These are phyloP conservation scores for Andrena marginata DNA, from an alignment of 2,888 invertebrate genomes.

Conservation along the genomic window DNA sequence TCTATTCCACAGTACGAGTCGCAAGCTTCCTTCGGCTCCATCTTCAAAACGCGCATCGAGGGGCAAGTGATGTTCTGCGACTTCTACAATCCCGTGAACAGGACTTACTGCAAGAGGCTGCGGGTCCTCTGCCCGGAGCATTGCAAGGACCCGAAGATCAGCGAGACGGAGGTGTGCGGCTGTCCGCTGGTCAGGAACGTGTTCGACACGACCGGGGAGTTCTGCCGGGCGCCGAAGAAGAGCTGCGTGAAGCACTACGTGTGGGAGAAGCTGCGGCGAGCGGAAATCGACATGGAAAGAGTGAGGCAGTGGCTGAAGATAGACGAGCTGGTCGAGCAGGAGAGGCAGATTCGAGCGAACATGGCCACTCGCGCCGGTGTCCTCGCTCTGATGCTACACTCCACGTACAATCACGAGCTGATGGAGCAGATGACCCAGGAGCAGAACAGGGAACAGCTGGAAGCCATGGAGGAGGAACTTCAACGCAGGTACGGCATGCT, in stretches of 20 bases:
- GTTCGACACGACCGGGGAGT: conserved; percentile 93
- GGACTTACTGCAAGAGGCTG: conserved; percentile 97
- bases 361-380: conserved; percentile 95
- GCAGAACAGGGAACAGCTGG: conserved; percentile 86
- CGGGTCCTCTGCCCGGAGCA: conserved; percentile 99
- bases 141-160: conserved; percentile 96
- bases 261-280: conserved; percentile 97
- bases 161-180: conserved; percentile 95
- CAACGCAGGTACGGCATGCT: conserved; percentile 77
- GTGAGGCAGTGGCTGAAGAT: conserved; percentile 96
- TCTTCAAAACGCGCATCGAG: conserved; percentile 97
- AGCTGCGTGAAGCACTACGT: conserved; percentile 96
- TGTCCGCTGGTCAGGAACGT: conserved; percentile 95
- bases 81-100: conserved; percentile 94
- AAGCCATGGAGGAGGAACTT: conserved; percentile 86
- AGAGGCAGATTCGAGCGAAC: conserved; percentile 92
- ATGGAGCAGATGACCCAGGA: conserved; percentile 90
- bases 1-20: conserved; percentile 91
- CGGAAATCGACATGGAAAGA: conserved; percentile 98
- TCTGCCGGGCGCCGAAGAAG: conserved; percentile 95
- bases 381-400: conserved; percentile 97
- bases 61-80: conserved; percentile 99
- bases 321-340: conserved; percentile 97
- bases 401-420: conserved; percentile 97
- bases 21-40: conserved; percentile 98